A percentile compares a stretch with the other conserved stretches of the same genome.
Evolutionary conservation across 2,888 invertebrate genomes (phyloP).

Genomic region (Conomelus anceps): DNA sequence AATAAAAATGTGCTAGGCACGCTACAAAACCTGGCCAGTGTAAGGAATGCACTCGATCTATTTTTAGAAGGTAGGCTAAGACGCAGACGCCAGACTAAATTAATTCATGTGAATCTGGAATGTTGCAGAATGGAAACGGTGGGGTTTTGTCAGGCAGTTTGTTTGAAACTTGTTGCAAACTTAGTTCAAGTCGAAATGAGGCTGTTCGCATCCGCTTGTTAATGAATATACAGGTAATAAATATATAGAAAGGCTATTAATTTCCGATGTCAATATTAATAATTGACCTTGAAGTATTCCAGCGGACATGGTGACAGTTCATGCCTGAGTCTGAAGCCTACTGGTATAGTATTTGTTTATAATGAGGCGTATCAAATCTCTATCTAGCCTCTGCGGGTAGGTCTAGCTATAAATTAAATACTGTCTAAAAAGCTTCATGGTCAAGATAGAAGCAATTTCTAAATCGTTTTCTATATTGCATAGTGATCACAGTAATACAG

Average conservation of each 20-base stretch:
- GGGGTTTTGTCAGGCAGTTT: no score
- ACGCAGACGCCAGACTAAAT: no score
- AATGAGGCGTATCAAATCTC: background rate
- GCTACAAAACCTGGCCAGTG: no score
- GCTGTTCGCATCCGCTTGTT: background rate
- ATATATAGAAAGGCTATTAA: background rate
- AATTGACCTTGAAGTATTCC: background rate
- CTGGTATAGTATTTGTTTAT: no score
- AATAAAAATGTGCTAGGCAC: no score
- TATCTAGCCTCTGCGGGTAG: background rate
- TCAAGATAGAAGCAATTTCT: background rate
- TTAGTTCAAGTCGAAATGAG: no score
- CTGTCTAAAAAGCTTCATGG: background rate
- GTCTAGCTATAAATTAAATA: background rate
- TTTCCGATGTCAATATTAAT: background rate
- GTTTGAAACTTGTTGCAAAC: background rate
- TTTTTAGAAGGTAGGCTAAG: no score
- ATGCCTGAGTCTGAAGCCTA: no score
- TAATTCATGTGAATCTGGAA: no score
- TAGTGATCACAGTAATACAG: background rate
- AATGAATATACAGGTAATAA: background rate
- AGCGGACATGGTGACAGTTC: background rate
- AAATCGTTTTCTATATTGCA: background rate
- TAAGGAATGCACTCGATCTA: no score
- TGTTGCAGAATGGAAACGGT: no score